phyloP scores from a whole-genome alignment of 2,113 vertebrate genomes.

The Chloropsis hardwickii region DNA sequence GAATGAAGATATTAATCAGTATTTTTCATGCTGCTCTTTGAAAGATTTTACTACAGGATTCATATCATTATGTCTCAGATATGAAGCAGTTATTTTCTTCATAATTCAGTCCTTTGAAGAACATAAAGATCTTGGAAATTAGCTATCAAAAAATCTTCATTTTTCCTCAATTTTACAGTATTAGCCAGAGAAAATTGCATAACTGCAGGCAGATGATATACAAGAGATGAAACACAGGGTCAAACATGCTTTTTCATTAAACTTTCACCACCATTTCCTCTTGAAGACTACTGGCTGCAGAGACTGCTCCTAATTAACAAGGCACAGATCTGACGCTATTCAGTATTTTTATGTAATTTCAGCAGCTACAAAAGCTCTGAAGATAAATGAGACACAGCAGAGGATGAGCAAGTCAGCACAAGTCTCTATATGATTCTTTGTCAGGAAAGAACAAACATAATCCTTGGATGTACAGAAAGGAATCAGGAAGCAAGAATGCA shows the following conservation, averaged over 20 bases:
- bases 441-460: background rate
- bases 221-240: background rate
- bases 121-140: background rate
- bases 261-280: background rate
- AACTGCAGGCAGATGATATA: background rate
- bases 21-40: background rate
- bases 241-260: background rate
- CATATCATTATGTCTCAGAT: background rate
- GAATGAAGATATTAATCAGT: background rate
- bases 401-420: background rate
- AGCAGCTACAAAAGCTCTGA: background rate
- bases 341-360: background rate
- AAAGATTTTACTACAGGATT: background rate
- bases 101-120: background rate
- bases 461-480: background rate
- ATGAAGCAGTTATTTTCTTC: background rate
- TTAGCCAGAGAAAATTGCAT: background rate
- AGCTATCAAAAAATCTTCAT: background rate
- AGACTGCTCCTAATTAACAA: background rate
- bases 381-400: background rate
- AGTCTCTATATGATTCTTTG: background rate
- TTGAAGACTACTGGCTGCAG: background rate
- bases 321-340: background rate
- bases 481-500: background rate
- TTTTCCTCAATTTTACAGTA: background rate